Base-by-base conservation (phyloP, 2,888 invertebrate genomes). In the Cacoxenus indagator region DNA sequence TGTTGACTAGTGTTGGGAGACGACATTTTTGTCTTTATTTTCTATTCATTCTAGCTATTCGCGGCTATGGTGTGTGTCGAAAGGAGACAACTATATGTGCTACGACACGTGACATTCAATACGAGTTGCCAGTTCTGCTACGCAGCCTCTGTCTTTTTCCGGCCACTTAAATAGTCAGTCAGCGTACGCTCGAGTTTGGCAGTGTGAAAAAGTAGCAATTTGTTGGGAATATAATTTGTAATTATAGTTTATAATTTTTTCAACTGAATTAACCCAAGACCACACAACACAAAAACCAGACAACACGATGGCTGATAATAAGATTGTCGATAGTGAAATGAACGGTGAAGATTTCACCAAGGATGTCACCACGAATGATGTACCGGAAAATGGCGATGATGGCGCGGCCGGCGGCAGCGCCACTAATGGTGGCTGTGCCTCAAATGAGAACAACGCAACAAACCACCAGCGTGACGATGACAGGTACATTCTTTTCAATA, bases 321-420 rank as follows among this genome's bases (percentile, higher is more conserved):
- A 89, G 85, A 90, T 92, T 90, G 85, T 85, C 71, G 92, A 92
- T 86, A 90, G 90, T 89, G 90, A 90, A 84, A 93, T 93, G 92
- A 93, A 93, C 89, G 93, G 93, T 88, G 94, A 93, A 89, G 93
- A 93, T 89, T 93, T 93, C 89, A 93, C 93, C 81, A 92, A 93
- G 91, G 93, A 93, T 87, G 92, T 93, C 83, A 91, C 91, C 84
- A 89, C 89, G 70, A 86, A 84, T 76, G 87, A 86, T 73, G 82
- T 83, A 70, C 70, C 83, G 68, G 92, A 92, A 77, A 93, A 93
- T 89, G 92, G 86, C 73, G 92, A 43, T 22, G 80, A 81, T 78
- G 92, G 93, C 71, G 92, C 85, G 51, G 59, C 70, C 70, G 92
- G 84, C 71, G 77, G 82, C 69, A 80, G 77, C 81, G 93, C 85